Conservation (phyloP, 2,113 vertebrate genomes). For the Melanerpes formicivorus region DNA sequence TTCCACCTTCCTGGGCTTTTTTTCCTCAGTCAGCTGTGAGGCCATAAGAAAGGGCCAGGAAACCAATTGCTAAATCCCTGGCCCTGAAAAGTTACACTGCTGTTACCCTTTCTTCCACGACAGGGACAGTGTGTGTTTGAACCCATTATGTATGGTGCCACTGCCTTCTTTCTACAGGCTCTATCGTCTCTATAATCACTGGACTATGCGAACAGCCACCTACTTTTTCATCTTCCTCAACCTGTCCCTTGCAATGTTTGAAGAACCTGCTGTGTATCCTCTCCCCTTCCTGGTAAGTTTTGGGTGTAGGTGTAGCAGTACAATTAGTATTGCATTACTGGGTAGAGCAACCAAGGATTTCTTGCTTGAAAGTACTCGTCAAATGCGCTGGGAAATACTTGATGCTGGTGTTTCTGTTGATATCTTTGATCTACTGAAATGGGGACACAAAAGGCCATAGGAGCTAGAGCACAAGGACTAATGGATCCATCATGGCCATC, state of each 20-base stretch:
- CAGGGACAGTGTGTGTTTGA: neutral
- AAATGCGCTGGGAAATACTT: neutral
- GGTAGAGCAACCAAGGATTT: neutral
- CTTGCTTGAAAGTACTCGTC: neutral
- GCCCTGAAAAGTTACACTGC: neutral
- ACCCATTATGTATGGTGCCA: neutral
- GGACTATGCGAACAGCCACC: slow-evolving; percentile 77
- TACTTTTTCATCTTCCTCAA: slow-evolving; percentile 88
- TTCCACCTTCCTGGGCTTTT: neutral
- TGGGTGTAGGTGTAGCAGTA: neutral
- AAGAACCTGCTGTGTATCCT: slow-evolving; percentile 84
- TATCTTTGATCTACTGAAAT: neutral
- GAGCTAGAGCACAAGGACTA: neutral
- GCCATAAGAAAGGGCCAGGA: neutral
- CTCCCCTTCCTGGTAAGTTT: slow-evolving; percentile 86
- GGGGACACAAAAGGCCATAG: neutral
- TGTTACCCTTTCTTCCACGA: no score
- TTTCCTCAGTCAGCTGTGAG: neutral
- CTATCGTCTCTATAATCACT: slow-evolving; percentile 91
- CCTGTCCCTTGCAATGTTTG: slow-evolving; percentile 87
- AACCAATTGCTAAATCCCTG: neutral
- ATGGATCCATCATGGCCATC: neutral
- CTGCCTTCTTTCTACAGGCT: slow-evolving; percentile 73
- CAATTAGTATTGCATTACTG: neutral
- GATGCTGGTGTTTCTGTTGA: neutral